Conservation (phyloP, 2,888 invertebrate genomes). For the Ophioninae sp. region DNA sequence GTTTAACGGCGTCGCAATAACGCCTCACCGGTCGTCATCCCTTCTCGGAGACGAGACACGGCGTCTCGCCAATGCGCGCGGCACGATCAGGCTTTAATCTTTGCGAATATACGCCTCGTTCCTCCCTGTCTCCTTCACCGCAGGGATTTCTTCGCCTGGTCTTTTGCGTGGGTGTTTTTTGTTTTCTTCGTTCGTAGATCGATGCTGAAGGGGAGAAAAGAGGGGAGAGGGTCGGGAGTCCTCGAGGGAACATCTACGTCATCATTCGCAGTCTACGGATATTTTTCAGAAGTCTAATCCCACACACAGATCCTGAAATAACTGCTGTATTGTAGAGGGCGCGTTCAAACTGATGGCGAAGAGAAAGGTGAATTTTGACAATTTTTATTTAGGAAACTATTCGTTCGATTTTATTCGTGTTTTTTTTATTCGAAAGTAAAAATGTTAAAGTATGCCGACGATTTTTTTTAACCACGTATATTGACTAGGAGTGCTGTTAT, state of each 20-base stretch:
- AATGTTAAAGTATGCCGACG: no score
- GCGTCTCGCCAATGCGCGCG: slow-evolving; percentile 37
- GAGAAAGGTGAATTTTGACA: no score
- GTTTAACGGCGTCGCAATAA: slow-evolving; percentile 77
- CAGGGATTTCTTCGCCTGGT: slow-evolving; percentile 48
- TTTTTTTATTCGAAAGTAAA: no score
- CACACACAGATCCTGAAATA: slow-evolving; percentile 10
- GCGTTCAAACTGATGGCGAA: no score
- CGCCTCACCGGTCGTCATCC: slow-evolving; percentile 67
- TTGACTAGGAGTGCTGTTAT: no score
- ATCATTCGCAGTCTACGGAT: slow-evolving; percentile 47
- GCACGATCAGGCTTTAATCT: slow-evolving; percentile 58
- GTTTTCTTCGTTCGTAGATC: slow-evolving; percentile 37
- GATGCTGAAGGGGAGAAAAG: slow-evolving; percentile 19
- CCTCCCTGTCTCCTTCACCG: slow-evolving; percentile 43
- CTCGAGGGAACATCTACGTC: slow-evolving; percentile 23
- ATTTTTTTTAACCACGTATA: no score
- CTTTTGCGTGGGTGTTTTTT: slow-evolving; percentile 9
- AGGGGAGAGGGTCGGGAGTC: slow-evolving; percentile 19
- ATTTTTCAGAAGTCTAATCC: slow-evolving; percentile 36
- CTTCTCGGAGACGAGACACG: slow-evolving; percentile 64
- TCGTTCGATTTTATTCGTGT: no score
- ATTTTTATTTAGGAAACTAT: no score
- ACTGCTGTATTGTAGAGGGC: not conserved
- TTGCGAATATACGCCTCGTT: slow-evolving; percentile 39